Evolutionary conservation across 2,113 vertebrate genomes (phyloP).

Genomic region (Tachycineta bicolor): DNA sequence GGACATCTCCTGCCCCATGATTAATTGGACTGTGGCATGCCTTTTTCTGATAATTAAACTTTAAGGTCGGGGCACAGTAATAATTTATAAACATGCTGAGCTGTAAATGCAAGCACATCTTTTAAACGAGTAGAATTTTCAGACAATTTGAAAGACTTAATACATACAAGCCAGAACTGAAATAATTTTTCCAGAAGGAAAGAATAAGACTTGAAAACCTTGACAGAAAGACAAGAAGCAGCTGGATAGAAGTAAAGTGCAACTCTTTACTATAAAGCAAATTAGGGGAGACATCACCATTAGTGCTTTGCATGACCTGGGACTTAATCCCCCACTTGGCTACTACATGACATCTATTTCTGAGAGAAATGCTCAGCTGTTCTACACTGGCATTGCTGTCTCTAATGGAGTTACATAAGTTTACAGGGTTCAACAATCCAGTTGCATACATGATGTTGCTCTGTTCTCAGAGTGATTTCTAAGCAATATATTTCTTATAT

Average conservation of each 20-base stretch:
- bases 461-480: background rate
- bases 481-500: background rate
- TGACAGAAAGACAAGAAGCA: background rate
- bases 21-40: background rate
- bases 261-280: background rate
- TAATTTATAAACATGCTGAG: background rate
- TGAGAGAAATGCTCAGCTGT: background rate
- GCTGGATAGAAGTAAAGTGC: background rate
- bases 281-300: background rate
- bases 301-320: background rate
- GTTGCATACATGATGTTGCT: accelerated
- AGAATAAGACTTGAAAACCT: background rate
- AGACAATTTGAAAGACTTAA: background rate
- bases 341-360: background rate
- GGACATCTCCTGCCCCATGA: background rate
- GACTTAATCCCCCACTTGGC: background rate
- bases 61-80: background rate
- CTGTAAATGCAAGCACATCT: background rate
- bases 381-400: background rate
- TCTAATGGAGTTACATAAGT: background rate
- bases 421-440: background rate
- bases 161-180: background rate
- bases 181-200: background rate
- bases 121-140: background rate
- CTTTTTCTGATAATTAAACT: background rate